Evolutionary conservation across 2,797 vertebrate genomes (phyloP).

Genomic region (Gambelia wislizenii): DNA sequence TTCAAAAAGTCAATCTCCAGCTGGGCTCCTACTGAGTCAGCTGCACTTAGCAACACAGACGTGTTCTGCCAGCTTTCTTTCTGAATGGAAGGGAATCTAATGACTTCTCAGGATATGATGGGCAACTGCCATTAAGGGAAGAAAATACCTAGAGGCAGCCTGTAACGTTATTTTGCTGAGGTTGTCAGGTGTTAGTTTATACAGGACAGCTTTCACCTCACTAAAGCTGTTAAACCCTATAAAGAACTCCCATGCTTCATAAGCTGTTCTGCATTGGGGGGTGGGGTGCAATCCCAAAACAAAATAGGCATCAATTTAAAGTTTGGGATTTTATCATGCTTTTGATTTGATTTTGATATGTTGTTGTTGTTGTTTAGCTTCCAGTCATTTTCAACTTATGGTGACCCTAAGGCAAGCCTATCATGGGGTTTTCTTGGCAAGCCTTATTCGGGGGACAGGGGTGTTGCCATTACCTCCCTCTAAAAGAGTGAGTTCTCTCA

Average conservation of each 20-base stretch:
- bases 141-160: neutral
- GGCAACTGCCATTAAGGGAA: neutral
- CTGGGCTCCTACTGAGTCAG: neutral
- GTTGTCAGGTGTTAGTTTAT: neutral
- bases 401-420: no score
- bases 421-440: no score
- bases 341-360: neutral
- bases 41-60: neutral
- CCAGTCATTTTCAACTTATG: no score
- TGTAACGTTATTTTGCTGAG: neutral
- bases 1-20: constrained; percentile 4
- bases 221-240: neutral
- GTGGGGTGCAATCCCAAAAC: neutral
- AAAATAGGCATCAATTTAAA: neutral
- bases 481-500: no score
- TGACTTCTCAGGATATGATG: neutral
- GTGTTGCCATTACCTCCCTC: no score
- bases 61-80: neutral
- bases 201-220: neutral
- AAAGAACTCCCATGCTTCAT: neutral
- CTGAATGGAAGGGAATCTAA: neutral
- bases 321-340: neutral
- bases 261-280: neutral
- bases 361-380: neutral
- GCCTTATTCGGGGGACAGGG: no score